Evolutionary conservation across 2,888 invertebrate species (phyloP).

Genomic region (Temnothorax rugatulus): DNA sequence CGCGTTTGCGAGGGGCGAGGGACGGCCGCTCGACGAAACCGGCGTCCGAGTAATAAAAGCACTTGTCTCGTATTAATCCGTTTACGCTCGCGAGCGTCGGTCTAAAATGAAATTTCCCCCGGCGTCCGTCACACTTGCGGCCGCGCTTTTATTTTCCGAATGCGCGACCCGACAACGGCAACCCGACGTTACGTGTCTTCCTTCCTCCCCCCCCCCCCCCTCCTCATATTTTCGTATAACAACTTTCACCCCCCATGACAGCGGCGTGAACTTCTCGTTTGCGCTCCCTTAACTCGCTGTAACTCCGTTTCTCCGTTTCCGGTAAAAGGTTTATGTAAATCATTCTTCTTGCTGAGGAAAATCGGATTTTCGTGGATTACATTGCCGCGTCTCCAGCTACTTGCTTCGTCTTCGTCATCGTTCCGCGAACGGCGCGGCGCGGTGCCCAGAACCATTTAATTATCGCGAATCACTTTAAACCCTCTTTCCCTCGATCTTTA

Average conservation of each 20-base stretch:
- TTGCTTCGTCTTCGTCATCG: conserved; percentile 11
- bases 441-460: conserved; percentile 27
- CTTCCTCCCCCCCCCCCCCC: neutral
- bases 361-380: conserved; percentile 72
- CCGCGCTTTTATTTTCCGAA: conserved; percentile 49
- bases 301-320: conserved; percentile 70
- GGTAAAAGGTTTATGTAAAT: conserved; percentile 76
- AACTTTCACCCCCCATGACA: conserved; percentile 25
- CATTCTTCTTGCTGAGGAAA: conserved; percentile 66
- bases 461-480: conserved; percentile 46
- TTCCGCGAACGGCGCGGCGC: conserved; percentile 3
- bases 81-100: conserved; percentile 44
- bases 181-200: conserved; percentile 24
- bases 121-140: conserved; percentile 37
- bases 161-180: conserved; percentile 22
- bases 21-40: conserved; percentile 23
- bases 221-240: conserved; percentile 44
- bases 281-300: conserved; percentile 59
- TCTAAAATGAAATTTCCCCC: conserved; percentile 47
- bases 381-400: conserved; percentile 65
- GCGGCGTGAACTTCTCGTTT: conserved; percentile 45
- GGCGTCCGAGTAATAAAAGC: conserved; percentile 55
- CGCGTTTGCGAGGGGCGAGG: conserved; percentile 19
- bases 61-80: conserved; percentile 58
- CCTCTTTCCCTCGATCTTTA: neutral